Evolutionary conservation across 2,888 invertebrate genomes (phyloP).

Genomic region (Cryptocephalus primarius): DNA sequence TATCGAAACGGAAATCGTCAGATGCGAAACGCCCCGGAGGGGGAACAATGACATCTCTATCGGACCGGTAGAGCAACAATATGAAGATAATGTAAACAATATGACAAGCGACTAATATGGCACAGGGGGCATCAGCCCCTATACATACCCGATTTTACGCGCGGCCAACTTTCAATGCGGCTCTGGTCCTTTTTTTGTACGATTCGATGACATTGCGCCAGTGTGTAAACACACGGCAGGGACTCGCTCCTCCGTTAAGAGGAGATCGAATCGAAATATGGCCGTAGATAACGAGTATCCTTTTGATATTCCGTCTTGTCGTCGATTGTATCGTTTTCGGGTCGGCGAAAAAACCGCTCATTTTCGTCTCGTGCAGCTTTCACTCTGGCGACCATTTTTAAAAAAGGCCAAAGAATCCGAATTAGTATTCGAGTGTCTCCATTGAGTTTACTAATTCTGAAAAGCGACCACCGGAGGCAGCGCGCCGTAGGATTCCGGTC

Average conservation of each 20-base stretch:
- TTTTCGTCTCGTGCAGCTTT: too few relatives aligned
- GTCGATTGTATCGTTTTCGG: too few relatives aligned
- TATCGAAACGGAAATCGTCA: constrained; percentile 5
- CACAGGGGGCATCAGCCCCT: constrained; percentile 24
- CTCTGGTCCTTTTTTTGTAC: constrained; percentile 19
- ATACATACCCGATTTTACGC: constrained; percentile 27
- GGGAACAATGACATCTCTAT: constrained; percentile 28
- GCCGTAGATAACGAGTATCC: too few relatives aligned
- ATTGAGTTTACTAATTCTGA: constrained; percentile 24
- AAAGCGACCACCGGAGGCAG: constrained; percentile 25
- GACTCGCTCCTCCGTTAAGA: neutral
- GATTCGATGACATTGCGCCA: constrained; percentile 17
- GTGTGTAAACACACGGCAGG: constrained; percentile 18
- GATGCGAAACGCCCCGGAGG: constrained; percentile 12
- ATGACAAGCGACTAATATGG: constrained; percentile 39
- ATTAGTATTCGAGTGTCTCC: constrained; percentile 24
- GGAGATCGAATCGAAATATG: neutral
- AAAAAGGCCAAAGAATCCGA: constrained; percentile 17
- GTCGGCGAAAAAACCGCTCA: too few relatives aligned
- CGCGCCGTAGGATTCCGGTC: constrained; percentile 20
- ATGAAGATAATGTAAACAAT: constrained; percentile 38
- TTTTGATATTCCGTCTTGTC: too few relatives aligned
- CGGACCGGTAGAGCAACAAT: constrained; percentile 27
- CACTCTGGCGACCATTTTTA: constrained; percentile 6
- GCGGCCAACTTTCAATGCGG: constrained; percentile 22